Evolutionary conservation across 2,113 vertebrate genomes (phyloP), one percentile per base, ranked within the genome.

Genomic region (Notarius lentiginosus): DNA sequence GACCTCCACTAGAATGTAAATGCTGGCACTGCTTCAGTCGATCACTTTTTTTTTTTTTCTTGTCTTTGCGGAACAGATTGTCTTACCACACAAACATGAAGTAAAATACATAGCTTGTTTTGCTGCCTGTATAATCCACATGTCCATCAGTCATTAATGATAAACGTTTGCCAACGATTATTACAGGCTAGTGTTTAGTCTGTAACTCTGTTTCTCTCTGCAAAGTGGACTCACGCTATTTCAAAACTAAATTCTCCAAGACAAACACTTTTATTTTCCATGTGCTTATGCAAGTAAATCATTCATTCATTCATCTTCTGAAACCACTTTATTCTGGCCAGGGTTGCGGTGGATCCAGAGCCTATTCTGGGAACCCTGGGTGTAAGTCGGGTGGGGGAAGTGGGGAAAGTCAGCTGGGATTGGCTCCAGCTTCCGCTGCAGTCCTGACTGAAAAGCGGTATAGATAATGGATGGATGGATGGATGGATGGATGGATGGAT

Each of bases 51-150:
- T 2, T 82, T 81, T 8, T 55, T 12, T 82, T 60, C 27, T n/a
- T 41, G 20, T 84, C 6, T 72, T 41, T 84, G 53, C 22, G 4
- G 6, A 30, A 85, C 85, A 49, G 55, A 51, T 49, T 9, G n/a
- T 82, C 70, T 87, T 89, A 84, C 76, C 58, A 34, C 49, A 53
- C 34, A 87, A 82, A 76, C 70, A 60, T 51, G 55, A 30, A 58
- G 30, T 70, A 51, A 70, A 58, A 60, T 41, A 34, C 10, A 24
- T 47, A n/a, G 51, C 30, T 27, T 81, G 65, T 22, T 41, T 58
- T n/a, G 51, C 49, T 60, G 65, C 51, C 76, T 72, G 30, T n/a
- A 12, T 73, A 61, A 86, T 82, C 34, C 85, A 61, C 34, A 22
- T 10, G 7, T 51, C 27, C 66, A 72, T 72, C 56, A 24, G 66